Evolutionary conservation across 92 coral and sea anemone species (phyloP), one percentile per base, ranked within the genome.

Genomic region (Parazoanthus atlanticus): DNA sequence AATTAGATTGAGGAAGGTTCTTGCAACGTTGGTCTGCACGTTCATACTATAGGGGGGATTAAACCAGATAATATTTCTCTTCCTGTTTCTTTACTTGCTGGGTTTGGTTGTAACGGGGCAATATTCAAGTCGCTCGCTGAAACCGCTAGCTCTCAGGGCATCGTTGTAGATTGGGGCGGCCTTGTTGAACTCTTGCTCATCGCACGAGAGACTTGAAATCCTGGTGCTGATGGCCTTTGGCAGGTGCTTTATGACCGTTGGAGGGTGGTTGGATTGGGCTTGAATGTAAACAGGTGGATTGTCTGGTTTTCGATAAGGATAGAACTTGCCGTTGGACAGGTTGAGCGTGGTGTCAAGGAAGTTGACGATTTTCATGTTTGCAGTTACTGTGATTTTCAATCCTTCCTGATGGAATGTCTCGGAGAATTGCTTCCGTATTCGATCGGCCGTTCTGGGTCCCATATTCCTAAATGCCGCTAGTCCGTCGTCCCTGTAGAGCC

Each of bases 61-160:
- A 49, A 49, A 49, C 16, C 56, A 49, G 56, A 49, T 49, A 49
- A 49, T 49, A 49, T 49, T 49, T 49, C 56, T 49, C 56, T 49
- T 2, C 56, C 56, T 49, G 3, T 49, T 49, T 13, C 12, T 49
- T 49, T 49, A 1, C 73, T 28, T 67, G 73, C 10, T 67, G 73
- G 73, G 73, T 67, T 67, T 19, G 73, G 71, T 65, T 65, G 71
- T 21, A 19, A 8, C 71, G n/a, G 71, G 71, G 71, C 71, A 65
- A 65, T 65, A 65, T 67, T 67, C 31, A 67, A 67, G 73, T 25
- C 73, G 6, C 73, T 67, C 73, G 30, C 73, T 67, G 73, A 67
- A 25, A 28, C 69, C 17, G 17, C 69, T 17, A 15, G 17, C 4
- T 61, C 38, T 34, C 38, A 34, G 38, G 1, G 38, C 38, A 34